These are phyloP conservation scores for Stenichneumon culpator DNA, from an alignment of 2,888 invertebrate species.

Conservation along the genomic window DNA sequence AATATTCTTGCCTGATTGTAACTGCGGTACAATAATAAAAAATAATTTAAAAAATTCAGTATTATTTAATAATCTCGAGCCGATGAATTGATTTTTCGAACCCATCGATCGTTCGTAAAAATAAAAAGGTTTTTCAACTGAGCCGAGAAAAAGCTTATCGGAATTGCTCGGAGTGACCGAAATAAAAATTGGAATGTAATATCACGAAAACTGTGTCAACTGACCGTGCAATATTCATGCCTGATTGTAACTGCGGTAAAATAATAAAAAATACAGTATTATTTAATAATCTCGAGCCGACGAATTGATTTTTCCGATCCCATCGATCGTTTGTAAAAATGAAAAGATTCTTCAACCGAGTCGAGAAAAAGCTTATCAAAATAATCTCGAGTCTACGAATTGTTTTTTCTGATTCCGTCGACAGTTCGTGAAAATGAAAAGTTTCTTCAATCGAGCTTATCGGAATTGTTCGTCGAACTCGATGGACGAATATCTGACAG, in stretches of 20 bases:
- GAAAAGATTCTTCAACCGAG: too few species aligned
- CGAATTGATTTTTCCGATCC: conserved; percentile 7
- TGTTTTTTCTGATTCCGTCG: conserved; percentile 9
- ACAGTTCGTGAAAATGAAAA: background rate
- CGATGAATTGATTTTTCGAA: conserved; percentile 11
- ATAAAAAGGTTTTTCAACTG: too few species aligned
- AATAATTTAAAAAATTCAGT: conserved; percentile 6
- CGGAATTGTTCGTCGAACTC: background rate
- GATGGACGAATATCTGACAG: background rate
- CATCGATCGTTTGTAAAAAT: background rate
- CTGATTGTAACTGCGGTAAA: background rate
- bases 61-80: background rate
- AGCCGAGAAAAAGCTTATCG: too few species aligned
- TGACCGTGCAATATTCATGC: background rate
- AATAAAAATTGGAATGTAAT: background rate
- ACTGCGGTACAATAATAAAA: conserved; percentile 1
- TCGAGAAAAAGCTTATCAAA: too few species aligned
- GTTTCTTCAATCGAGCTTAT: background rate
- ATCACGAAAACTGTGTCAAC: background rate
- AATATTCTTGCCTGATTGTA: background rate
- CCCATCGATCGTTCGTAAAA: background rate
- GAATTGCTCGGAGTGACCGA: background rate
- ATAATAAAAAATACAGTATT: conserved; percentile 11
- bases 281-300: background rate
- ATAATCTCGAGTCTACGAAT: background rate